Percentiles rank a stretch among this genome's conserved stretches.
These are phyloP conservation scores for Clepsis dumicolana DNA, from an alignment of 2,888 invertebrate species.

Conservation along the genomic window DNA sequence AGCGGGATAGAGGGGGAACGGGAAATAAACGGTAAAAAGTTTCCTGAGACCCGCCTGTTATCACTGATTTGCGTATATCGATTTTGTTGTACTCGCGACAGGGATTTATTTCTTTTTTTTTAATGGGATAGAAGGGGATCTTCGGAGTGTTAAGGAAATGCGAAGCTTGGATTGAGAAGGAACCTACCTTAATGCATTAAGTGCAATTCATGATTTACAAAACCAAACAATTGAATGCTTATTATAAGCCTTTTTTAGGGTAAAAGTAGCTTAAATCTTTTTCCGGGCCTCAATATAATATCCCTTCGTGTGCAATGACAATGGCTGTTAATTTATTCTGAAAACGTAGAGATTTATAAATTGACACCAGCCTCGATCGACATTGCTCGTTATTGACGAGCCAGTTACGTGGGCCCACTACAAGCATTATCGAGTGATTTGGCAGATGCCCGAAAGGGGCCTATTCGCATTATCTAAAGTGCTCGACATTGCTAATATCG, in stretches of 20 bases:
- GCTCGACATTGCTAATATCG: slow-evolving; percentile 41
- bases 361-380: background rate
- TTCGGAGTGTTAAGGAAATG: slow-evolving; percentile 27
- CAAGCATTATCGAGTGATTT: slow-evolving; percentile 40
- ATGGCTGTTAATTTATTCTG: background rate
- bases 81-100: slow-evolving; percentile 63
- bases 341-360: background rate
- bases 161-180: background rate
- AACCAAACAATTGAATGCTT: no score
- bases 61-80: slow-evolving; percentile 84
- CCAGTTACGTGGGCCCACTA: slow-evolving; percentile 11
- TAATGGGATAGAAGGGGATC: slow-evolving; percentile 38
- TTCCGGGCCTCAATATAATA: no score
- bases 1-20: slow-evolving; percentile 56
- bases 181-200: background rate
- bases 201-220: no score
- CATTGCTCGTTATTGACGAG: slow-evolving; percentile 1
- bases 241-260: no score
- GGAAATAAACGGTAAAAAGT: slow-evolving; percentile 73
- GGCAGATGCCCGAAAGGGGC: slow-evolving; percentile 40
- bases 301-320: background rate
- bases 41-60: slow-evolving; percentile 70
- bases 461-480: slow-evolving; percentile 39
- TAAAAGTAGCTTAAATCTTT: no score
- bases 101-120: slow-evolving; percentile 64